Evolutionary conservation across 2,797 vertebrate genomes (phyloP), one percentile per base, ranked within the genome.

Genomic region (Gallinago solitaria): DNA sequence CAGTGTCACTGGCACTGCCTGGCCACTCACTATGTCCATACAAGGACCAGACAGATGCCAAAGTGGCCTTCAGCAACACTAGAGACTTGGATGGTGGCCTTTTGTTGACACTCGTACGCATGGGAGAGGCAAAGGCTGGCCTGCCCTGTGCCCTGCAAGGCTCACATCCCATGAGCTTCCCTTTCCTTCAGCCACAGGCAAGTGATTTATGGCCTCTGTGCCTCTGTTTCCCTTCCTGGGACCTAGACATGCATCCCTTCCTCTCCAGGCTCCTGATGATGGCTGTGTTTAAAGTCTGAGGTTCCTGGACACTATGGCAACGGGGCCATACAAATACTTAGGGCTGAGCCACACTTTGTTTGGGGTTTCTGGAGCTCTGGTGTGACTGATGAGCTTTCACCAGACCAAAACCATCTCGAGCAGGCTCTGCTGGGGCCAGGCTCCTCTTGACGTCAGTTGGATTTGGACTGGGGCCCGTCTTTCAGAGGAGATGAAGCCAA

Each of bases 401-500:
- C 88, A 96, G 85, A 91, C 70, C 83, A 94, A 94, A 95, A 88
- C 47, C 85, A 86, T 86, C 88, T 88, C 4, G 0, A 61, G 69
- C 54, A 95, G 88, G 23, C 83, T 93, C 76, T 94, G 89, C 82
- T 0, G 10, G 50, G 77, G 57, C 89, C 95, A 94, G 87, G 54
- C 91, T 95, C 83, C 83, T 86, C 80, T 83, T 96, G 94, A 96
- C 85, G 76, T 93, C 90, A 96, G 90, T n/a, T 37, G 87, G 33
- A 91, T 86, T 94, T 95, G 93, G 93, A 95, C 20, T 3, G 1
- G 48, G 87, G 87, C 93, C 93, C 48, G 5, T 86, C 83, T 86
- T 93, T 85, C 57, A 88, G 91, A 86, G 73, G 76, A 85, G 69
- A 67, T 19, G 0, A 96, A 91, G 88, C 79, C 87, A 96, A 87